Evolutionary conservation across 2,113 vertebrate species (phyloP).

Genomic region (Enhydra lutris): DNA sequence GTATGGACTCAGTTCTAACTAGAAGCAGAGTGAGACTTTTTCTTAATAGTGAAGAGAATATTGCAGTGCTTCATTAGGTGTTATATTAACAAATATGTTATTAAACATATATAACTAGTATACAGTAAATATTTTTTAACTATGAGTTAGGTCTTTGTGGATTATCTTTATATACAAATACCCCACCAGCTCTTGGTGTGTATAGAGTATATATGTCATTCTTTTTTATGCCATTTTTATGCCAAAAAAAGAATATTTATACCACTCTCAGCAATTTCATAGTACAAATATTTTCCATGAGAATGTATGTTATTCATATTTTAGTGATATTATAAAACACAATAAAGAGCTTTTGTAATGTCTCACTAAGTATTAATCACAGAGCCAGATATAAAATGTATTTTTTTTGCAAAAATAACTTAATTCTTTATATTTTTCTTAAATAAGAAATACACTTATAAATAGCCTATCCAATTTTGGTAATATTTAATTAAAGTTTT

Average conservation of each 20-base stretch:
- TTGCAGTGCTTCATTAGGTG: neutral
- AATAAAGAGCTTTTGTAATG: neutral
- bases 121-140: neutral
- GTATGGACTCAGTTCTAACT: neutral
- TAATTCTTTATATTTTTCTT: neutral
- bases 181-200: neutral
- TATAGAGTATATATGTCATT: neutral
- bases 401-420: neutral
- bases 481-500: neutral
- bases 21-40: neutral
- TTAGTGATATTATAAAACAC: neutral
- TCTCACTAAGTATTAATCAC: constrained; percentile 9
- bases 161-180: neutral
- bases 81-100: neutral
- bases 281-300: neutral
- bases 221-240: neutral
- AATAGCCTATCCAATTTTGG: neutral
- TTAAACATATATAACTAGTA: neutral
- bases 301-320: neutral
- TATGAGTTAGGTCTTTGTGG: neutral
- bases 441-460: neutral
- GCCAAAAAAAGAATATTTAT: neutral
- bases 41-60: neutral
- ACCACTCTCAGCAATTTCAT: neutral
- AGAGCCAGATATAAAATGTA: neutral